These are phyloP conservation scores for Heteronetta atricapilla DNA, from an alignment of 2,113 vertebrate species.

Conservation along the genomic window DNA sequence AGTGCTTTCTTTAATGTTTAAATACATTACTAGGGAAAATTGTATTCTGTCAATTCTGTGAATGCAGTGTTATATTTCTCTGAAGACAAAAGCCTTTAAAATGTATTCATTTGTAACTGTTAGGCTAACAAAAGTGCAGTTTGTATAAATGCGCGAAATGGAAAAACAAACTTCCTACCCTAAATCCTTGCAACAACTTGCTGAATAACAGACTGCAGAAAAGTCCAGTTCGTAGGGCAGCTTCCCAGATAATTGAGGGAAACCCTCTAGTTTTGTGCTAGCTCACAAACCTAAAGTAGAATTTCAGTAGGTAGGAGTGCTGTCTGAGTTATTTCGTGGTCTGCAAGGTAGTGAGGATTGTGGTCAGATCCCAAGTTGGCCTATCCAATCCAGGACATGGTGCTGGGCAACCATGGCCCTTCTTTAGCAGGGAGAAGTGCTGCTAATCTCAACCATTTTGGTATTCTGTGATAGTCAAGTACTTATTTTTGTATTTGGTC, in stretches of 20 bases:
- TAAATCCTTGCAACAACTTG: background rate
- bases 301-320: too few relatives aligned
- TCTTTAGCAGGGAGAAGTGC: background rate
- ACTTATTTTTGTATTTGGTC: background rate
- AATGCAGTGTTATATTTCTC: background rate
- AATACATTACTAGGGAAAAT: background rate
- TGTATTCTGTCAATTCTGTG: background rate
- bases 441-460: background rate
- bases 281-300: accelerated
- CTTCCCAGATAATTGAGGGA: background rate
- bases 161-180: background rate
- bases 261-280: too few relatives aligned
- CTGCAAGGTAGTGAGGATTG: accelerated
- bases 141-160: background rate
- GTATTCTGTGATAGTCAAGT: background rate
- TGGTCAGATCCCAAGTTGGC: too few relatives aligned
- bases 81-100: background rate
- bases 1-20: background rate
- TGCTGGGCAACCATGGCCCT: background rate
- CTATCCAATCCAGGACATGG: too few relatives aligned
- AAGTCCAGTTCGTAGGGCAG: background rate
- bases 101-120: accelerated
- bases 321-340: too few relatives aligned
- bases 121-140: background rate
- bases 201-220: too few relatives aligned